Percentiles rank a stretch among this genome's conserved stretches.
phyloP scores from a whole-genome alignment of 2,113 vertebrate genomes.

The Clinocottus analis region DNA sequence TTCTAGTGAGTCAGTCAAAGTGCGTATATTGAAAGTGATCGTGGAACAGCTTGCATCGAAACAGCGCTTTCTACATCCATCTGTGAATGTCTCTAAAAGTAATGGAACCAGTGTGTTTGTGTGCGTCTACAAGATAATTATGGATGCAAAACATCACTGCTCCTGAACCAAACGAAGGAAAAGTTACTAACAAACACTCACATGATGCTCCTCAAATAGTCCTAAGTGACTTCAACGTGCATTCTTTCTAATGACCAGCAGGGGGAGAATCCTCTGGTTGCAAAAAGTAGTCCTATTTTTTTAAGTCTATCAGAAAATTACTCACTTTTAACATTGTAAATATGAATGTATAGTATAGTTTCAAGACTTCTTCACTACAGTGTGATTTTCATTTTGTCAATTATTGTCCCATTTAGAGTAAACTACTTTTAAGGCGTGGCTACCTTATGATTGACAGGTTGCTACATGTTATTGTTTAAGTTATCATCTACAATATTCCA shows the following conservation, averaged over 20 bases:
- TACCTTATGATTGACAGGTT: no score
- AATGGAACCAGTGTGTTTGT: background rate
- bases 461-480: background rate
- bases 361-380: background rate
- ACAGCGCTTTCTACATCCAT: background rate
- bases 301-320: background rate
- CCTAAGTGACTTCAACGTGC: background rate
- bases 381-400: background rate
- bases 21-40: slow-evolving; percentile 44
- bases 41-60: background rate
- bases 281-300: background rate
- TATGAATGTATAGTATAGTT: background rate
- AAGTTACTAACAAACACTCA: background rate
- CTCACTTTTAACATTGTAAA: background rate
- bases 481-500: background rate
- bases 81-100: slow-evolving; percentile 18
- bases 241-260: background rate
- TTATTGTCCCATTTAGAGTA: no score
- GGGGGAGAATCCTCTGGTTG: background rate
- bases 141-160: background rate
- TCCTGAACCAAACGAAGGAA: background rate
- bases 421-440: no score
- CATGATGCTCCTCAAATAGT: no score
- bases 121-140: background rate
- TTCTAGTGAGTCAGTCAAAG: background rate